Evolutionary conservation across 2,797 vertebrate genomes (phyloP), one percentile per base, ranked within the genome.

Genomic region (Hydrophis major): DNA sequence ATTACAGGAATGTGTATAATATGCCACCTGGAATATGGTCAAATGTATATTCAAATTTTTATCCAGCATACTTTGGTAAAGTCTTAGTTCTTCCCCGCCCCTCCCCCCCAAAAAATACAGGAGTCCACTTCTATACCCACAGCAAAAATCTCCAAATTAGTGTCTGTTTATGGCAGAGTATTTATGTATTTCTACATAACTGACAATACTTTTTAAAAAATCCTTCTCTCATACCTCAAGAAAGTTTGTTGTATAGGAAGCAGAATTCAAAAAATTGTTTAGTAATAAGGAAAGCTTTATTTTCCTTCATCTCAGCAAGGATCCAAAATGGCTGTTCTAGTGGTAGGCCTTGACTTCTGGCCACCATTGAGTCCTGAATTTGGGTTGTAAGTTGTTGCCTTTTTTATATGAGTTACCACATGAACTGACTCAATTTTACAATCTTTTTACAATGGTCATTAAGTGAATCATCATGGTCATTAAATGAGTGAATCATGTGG

Each of bases 1-100:
- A 42, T 91, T 61, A 61, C 25, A 92, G 53, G 90, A 94, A 50
- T 32, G 87, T n/a, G 8, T 91, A 53, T 92, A 95, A 96, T 96
- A 95, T 96, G 92, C 94, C 94, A 93, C 87, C 95, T 94, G 93
- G 87, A 92, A 89, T 59, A 83, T 93, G 92, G 93, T 95, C 95
- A 95, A 88, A 90, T 94, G 61, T 86, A 86, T 93, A 63, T 88
- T 86, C 88, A 93, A 89, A 95, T 94, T 88, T 94, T 94, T 93
- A 95, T 94, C 90, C 94, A 86, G 59, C 47, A 60, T 88, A 94
- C 96, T 93, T 88, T 42, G 92, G 88, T 78, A 89, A 32, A 93
- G 89, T 83, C 86, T 92, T 53, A 32, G 87, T 94, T 94, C 47
- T 92, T 96, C 88, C 92, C 47, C 47, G 47, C 42, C 47, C 47